Evolutionary conservation across 2,113 vertebrate species (phyloP).

Genomic region (Pitta sordida): DNA sequence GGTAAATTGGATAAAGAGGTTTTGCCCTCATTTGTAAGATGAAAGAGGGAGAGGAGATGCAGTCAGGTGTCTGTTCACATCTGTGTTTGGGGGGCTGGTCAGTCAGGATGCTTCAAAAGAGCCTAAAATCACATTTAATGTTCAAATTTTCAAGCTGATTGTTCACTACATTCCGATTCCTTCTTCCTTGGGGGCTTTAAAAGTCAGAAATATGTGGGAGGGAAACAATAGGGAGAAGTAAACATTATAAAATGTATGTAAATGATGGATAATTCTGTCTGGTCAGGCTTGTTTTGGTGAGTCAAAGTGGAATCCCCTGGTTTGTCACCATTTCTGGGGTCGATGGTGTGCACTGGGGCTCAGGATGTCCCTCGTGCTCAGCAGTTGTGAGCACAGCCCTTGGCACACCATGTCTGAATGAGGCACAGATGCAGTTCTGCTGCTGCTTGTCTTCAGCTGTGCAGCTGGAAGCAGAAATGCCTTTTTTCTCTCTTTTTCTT

Average conservation of each 20-base stretch:
- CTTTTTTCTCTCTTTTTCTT: background rate
- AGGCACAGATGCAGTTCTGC: slow-evolving; percentile 1
- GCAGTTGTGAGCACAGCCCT: background rate
- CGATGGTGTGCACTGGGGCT: fast-evolving
- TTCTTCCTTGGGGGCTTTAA: background rate
- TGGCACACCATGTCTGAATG: background rate
- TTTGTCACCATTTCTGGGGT: background rate
- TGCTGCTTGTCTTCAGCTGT: background rate
- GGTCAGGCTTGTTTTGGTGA: background rate
- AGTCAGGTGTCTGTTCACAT: background rate
- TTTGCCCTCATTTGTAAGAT: background rate
- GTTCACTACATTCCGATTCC: background rate
- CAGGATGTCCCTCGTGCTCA: background rate
- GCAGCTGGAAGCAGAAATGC: background rate
- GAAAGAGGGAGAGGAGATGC: background rate
- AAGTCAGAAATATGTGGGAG: background rate
- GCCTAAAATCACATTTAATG: background rate
- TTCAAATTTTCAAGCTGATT: background rate
- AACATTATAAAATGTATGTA: background rate
- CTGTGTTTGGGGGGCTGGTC: background rate
- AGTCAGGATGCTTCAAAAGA: background rate
- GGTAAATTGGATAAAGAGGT: background rate
- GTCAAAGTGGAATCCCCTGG: background rate
- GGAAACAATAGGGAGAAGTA: background rate
- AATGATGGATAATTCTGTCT: background rate